These are phyloP conservation scores for Corythornis vintsioides DNA, from an alignment of 2,113 vertebrate species.

Conservation along the genomic window DNA sequence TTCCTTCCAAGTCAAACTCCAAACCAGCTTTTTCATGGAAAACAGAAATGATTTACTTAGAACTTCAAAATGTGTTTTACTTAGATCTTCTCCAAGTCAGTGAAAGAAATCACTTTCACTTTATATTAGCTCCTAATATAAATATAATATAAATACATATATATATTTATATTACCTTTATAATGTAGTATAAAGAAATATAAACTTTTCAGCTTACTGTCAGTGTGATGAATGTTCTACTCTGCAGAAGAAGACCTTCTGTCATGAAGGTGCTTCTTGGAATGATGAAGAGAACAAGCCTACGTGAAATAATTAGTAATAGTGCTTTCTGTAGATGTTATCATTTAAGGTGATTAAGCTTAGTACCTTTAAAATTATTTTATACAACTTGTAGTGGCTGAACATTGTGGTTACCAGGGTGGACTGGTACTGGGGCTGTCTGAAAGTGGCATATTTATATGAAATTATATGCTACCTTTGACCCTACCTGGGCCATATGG, in stretches of 20 bases:
- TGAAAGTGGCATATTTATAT: rapidly evolving
- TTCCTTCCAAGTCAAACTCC: not conserved
- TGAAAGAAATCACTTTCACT: not conserved
- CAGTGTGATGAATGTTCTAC: not conserved
- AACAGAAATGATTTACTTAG: not conserved
- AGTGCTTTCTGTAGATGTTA: not conserved
- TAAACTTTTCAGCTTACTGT: not conserved
- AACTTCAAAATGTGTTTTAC: not conserved
- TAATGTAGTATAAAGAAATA: no score
- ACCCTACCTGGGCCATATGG: not conserved
- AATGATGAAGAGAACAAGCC: not conserved
- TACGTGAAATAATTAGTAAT: not conserved
- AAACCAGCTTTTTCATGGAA: not conserved
- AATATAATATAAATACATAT: no score
- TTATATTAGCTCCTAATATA: no score
- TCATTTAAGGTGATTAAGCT: not conserved
- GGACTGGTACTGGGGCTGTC: not conserved
- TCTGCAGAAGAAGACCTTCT: not conserved
- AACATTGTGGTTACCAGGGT: not conserved
- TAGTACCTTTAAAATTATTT: not conserved
- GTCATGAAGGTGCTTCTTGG: not conserved
- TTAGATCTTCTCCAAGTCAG: not conserved
- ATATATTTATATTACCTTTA: no score
- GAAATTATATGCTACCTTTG: not conserved
- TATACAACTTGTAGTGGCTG: not conserved